Percentiles rank a stretch among this genome's conserved stretches.
Evolutionary conservation across 37 sponge, comb jelly and placozoan genomes (phyloP).

Genomic region (Halichondria panicea): DNA sequence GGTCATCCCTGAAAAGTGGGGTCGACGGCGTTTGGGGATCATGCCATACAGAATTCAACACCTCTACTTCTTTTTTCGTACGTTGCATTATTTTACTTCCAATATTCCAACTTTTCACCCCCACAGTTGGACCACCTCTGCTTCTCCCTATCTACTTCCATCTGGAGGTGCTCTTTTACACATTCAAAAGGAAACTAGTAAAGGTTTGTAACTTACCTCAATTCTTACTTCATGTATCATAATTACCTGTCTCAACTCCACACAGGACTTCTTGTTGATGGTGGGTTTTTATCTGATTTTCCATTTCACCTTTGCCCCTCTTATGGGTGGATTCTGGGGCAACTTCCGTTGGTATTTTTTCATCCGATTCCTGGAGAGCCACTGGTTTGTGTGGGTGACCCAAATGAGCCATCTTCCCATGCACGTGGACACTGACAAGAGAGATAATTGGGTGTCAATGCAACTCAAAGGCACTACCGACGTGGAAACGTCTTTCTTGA

Average conservation of each 20-base stretch:
- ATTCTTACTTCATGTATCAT: background rate
- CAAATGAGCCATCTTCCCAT: conserved; percentile 85
- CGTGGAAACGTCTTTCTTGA: conserved; percentile 47
- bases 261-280: conserved; percentile 52
- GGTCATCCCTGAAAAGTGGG: conserved; percentile 79
- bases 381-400: conserved; percentile 87
- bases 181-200: conserved; percentile 41
- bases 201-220: conserved; percentile 26
- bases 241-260: background rate
- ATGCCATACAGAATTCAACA: conserved; percentile 76
- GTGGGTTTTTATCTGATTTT: conserved; percentile 38
- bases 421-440: conserved; percentile 66
- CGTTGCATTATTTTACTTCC: conserved; percentile 2
- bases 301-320: conserved; percentile 46
- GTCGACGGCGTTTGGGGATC: conserved; percentile 61
- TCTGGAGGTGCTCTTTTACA: conserved; percentile 65
- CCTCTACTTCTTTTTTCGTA: conserved; percentile 76
- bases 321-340: conserved; percentile 75
- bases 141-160: conserved; percentile 86
- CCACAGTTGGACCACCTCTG: conserved; percentile 73
- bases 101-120: background rate
- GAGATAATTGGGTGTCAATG: conserved; percentile 66
- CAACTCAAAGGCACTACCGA: conserved; percentile 67
- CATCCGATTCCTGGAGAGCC: conserved; percentile 80
- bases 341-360: conserved; percentile 59